Evolutionary conservation across 2,888 invertebrate genomes (phyloP), one percentile per base, ranked within the genome.

Genomic region (Nemoura dubitans): DNA sequence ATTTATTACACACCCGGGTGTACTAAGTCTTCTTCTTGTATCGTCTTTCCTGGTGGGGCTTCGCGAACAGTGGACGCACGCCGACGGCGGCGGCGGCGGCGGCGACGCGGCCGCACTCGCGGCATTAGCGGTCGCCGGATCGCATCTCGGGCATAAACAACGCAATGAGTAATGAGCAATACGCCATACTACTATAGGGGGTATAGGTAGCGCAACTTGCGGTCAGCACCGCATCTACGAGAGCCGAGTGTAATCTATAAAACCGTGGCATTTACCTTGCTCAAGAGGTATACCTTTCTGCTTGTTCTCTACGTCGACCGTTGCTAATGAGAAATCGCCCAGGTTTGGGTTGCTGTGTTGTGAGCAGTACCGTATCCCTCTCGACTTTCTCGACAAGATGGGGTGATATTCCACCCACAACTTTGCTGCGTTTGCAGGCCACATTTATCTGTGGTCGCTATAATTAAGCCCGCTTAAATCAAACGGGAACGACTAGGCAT

Each of bases 1-100:
- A 42, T 83, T 76, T 76, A 84, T 84, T 76, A 59, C 25, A 26
- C 84, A 59, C 84, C 76, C 59, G 84, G 84, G 84, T 84, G 84
- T 30, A 28, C 76, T 84, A 84, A 43, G 29, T 84, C 84, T 76
- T 76, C 42, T 28, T 29, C 43, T 43, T 27, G 76, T 30, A 81
- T 81, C 81, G 76, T 76, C 76, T n/a, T 76, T 76, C 28, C 81
- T 16, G 29, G 81, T 27, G 7, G 28, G 81, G n/a, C 84, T 84
- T 59, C 81, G 26, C 36, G 10, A 6, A 6, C 36, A 3, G 10
- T 36, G 36, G 36, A 36, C 36, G n/a, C n/a, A n/a, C n/a, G n/a
- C n/a, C n/a, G n/a, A n/a, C n/a, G n/a, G n/a, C n/a, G n/a, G 6
- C 83, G n/a, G n/a, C 43, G 7, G 5, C 43, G 26, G n/a, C 36